Evolutionary conservation across 2,113 vertebrate genomes (phyloP).

Genomic region (Hiodon tergisus): DNA sequence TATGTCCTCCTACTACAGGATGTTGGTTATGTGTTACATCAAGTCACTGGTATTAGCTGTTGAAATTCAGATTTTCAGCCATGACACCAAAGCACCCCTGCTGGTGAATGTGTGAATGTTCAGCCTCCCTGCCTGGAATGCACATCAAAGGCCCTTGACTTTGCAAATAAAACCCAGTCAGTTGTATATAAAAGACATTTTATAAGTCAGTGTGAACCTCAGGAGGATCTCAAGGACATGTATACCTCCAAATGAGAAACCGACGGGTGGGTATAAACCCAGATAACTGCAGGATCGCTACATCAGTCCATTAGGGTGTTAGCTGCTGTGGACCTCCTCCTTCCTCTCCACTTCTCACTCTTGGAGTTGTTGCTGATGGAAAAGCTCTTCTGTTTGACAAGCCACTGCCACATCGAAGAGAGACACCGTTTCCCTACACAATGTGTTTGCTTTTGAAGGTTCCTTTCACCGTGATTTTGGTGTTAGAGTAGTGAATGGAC

Average conservation of each 20-base stretch:
- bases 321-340: background rate
- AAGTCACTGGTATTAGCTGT: background rate
- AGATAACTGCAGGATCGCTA: background rate
- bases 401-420: too few relatives aligned
- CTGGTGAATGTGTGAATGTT: constrained; percentile 10
- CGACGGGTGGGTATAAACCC: background rate
- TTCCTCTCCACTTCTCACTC: background rate
- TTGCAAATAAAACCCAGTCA: constrained; percentile 15
- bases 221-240: background rate
- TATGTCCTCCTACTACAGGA: too few relatives aligned
- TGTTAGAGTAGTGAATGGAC: too few relatives aligned
- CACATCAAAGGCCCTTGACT: background rate
- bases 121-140: background rate
- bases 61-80: background rate
- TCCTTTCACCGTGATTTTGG: too few relatives aligned
- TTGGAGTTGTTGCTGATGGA: background rate
- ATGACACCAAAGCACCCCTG: constrained; percentile 5
- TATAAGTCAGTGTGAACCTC: background rate
- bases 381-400: too few relatives aligned
- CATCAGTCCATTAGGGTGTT: background rate
- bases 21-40: too few relatives aligned
- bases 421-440: too few relatives aligned
- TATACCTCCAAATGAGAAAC: background rate
- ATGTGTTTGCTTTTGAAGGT: too few relatives aligned
- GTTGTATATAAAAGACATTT: background rate